Conservation (phyloP, 35 echinoderm and acorn worm species). For the Heliocidaris erythrogramma region DNA sequence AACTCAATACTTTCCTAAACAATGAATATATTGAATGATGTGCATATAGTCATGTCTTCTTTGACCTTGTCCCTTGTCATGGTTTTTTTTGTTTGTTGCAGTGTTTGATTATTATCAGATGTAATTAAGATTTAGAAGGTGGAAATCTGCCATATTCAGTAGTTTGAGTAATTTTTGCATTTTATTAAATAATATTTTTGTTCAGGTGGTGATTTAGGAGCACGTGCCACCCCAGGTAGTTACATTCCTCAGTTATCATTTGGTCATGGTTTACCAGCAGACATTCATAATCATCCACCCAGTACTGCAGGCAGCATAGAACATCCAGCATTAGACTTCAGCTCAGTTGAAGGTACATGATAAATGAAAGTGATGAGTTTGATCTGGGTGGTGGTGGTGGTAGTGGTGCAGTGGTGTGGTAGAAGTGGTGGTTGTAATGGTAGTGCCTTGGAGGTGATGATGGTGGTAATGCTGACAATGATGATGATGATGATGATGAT, state of each 20-base stretch:
- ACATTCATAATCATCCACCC: slow-evolving; percentile 63
- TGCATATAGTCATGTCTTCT: too few species aligned
- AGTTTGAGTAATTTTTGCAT: neutral
- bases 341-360: slow-evolving; percentile 85
- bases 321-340: slow-evolving; percentile 83
- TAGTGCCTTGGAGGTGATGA: neutral
- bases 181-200: too few species aligned
- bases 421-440: neutral
- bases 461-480: neutral
- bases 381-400: neutral
- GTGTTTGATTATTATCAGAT: too few species aligned
- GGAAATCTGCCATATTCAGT: neutral
- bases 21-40: too few species aligned
- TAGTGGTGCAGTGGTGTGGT: neutral
- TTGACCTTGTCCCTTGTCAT: too few species aligned
- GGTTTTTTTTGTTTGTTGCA: too few species aligned
- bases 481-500: neutral
- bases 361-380: neutral
- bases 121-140: too few species aligned
- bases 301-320: slow-evolving; percentile 94
- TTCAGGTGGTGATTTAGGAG: slow-evolving; percentile 18
- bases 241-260: slow-evolving; percentile 20
- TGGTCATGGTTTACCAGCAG: slow-evolving; percentile 54
- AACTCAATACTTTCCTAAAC: too few species aligned
- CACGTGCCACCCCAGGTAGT: neutral